Evolutionary conservation across 2,888 invertebrate species (phyloP).

Genomic region (Girardia tigrina): DNA sequence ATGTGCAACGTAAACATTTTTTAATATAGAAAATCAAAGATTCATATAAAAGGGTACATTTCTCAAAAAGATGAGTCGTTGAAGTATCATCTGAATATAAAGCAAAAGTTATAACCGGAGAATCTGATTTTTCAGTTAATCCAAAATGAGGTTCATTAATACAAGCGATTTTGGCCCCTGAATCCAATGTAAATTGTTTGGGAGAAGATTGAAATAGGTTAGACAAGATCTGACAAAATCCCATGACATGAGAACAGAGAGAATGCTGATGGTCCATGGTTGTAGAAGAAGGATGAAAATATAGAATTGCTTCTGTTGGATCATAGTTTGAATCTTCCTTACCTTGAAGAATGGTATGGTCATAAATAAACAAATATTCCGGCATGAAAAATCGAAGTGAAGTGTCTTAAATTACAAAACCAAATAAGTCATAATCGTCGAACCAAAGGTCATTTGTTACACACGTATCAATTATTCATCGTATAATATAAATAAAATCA

Average conservation of each 20-base stretch:
- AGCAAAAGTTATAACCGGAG: not conserved
- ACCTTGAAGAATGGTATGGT: constrained; percentile 5
- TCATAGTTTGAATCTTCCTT: constrained; percentile 25
- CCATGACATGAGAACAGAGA: constrained; percentile 25
- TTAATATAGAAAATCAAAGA: not conserved
- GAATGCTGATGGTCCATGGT: not conserved
- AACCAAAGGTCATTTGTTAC: no score
- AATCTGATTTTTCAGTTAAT: not conserved
- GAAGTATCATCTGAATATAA: not conserved
- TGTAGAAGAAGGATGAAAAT: constrained; percentile 21
- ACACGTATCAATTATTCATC: no score
- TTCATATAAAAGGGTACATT: not conserved
- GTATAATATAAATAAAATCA: no score
- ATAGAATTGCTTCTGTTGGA: constrained; percentile 27
- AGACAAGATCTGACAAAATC: not conserved
- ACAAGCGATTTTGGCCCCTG: not conserved
- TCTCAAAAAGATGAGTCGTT: not conserved
- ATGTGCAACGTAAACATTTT: not conserved
- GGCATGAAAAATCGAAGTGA: no score
- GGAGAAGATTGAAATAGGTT: constrained; percentile 25
- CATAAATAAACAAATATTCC: constrained; percentile 29
- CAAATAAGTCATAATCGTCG: no score
- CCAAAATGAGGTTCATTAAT: not conserved
- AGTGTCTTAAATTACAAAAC: no score
- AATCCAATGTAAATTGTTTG: not conserved